Percentiles rank a stretch among this genome's conserved stretches.
These are phyloP conservation scores for Ochropleura leucogaster DNA, from an alignment of 2,888 invertebrate genomes.

Conservation along the genomic window DNA sequence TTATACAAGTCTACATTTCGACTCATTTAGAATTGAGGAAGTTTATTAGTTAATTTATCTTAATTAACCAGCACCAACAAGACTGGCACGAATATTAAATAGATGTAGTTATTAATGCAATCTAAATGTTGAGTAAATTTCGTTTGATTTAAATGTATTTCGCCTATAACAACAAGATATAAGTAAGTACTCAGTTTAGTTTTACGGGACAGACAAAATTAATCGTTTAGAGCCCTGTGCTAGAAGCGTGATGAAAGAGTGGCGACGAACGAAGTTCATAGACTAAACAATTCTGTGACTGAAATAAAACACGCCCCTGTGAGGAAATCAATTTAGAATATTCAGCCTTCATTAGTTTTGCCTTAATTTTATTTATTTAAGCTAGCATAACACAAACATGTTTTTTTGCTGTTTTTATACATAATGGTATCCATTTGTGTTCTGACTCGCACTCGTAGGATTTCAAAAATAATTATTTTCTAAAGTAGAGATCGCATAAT, in stretches of 20 bases:
- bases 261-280: neutral
- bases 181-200: neutral
- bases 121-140: neutral
- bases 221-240: neutral
- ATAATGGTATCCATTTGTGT: too few species aligned
- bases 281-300: too few species aligned
- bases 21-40: conserved; percentile 41
- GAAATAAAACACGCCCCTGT: too few species aligned
- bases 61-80: conserved; percentile 14
- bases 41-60: conserved; percentile 36
- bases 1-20: conserved; percentile 35
- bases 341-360: too few species aligned
- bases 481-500: neutral
- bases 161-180: neutral
- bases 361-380: too few species aligned
- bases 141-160: conserved; percentile 6
- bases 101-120: conserved; percentile 6
- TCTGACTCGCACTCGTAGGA: too few species aligned
- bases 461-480: neutral
- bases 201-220: neutral
- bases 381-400: too few species aligned
- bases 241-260: neutral
- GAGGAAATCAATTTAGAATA: too few species aligned
- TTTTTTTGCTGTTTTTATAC: too few species aligned
- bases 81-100: conserved; percentile 9